These are phyloP conservation scores for Premnoplex brunnescens DNA, from an alignment of 2,797 vertebrate species.

Conservation along the genomic window DNA sequence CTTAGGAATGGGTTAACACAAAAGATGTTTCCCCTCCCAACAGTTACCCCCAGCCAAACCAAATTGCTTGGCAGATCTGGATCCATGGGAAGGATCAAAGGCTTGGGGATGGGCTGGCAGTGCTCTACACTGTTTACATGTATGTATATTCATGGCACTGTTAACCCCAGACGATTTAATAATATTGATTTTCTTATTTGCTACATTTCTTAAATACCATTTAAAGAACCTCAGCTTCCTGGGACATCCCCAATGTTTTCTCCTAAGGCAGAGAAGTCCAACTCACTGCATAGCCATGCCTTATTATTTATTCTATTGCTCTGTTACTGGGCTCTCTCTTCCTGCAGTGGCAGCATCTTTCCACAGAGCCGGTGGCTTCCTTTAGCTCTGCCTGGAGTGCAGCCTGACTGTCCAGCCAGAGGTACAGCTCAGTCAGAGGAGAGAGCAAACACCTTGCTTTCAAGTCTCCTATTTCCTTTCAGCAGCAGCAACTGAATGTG, in stretches of 20 bases:
- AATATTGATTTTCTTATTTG: background rate
- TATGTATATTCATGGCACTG: background rate
- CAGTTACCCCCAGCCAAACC: background rate
- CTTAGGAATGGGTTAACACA: background rate
- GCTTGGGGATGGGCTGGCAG: background rate
- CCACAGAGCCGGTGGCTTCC: background rate
- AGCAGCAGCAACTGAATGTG: background rate
- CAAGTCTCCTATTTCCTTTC: background rate
- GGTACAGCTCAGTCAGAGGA: background rate
- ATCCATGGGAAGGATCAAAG: constrained; percentile 21
- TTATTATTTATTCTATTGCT: background rate
- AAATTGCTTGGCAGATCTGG: background rate
- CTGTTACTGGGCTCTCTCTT: background rate
- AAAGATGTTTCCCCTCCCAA: background rate
- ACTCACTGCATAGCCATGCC: rapidly evolving
- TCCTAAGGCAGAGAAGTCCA: background rate
- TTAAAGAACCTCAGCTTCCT: constrained; percentile 10
- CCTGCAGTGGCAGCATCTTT: background rate
- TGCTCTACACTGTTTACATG: background rate
- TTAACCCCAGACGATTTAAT: background rate
- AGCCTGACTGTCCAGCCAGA: background rate
- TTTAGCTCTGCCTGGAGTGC: background rate
- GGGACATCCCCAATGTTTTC: background rate
- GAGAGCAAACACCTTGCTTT: background rate
- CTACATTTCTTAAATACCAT: constrained; percentile 20